phyloP scores from a whole-genome alignment of 2,888 invertebrate species.

The Lottia gigantea region DNA sequence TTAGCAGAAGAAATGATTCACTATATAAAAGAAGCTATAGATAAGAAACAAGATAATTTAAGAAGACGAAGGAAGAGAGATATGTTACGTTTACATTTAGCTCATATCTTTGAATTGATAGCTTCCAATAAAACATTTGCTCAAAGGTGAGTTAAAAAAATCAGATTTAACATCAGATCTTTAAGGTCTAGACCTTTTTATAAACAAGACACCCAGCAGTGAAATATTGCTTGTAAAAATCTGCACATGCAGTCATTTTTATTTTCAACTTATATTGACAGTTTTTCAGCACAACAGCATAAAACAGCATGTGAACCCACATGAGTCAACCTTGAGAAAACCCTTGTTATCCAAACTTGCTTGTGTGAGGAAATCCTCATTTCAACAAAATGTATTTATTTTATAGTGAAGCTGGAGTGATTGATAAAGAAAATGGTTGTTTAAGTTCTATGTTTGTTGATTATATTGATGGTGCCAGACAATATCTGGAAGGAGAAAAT shows the following conservation, averaged over 20 bases:
- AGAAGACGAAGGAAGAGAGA: conserved; percentile 89
- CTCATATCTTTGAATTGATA: conserved; percentile 88
- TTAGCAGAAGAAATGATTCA: conserved; percentile 94
- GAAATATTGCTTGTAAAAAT: too few species aligned
- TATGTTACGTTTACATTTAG: conserved; percentile 89
- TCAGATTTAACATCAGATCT: too few species aligned
- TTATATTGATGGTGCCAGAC: conserved; percentile 92
- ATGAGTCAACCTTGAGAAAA: too few species aligned
- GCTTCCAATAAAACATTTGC: conserved; percentile 75
- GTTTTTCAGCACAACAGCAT: too few species aligned
- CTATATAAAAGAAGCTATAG: conserved; percentile 93
- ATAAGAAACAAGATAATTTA: conserved; percentile 97
- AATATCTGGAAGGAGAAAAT: conserved; percentile 90
- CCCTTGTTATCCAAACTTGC: neutral
- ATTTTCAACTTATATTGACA: too few species aligned
- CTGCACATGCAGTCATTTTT: too few species aligned
- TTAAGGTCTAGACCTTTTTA: too few species aligned
- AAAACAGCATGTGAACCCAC: too few species aligned
- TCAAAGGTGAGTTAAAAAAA: conserved; percentile 50
- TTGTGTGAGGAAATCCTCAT: neutral
- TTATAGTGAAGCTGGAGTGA: conserved; percentile 75
- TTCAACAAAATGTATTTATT: conserved; percentile 3
- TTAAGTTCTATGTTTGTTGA: conserved; percentile 89
- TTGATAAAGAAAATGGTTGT: conserved; percentile 85
- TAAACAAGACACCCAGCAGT: too few species aligned